Evolutionary conservation across 1,140 invertebrate species (phyloP).

Genomic region (Teleopsis dalmanni): DNA sequence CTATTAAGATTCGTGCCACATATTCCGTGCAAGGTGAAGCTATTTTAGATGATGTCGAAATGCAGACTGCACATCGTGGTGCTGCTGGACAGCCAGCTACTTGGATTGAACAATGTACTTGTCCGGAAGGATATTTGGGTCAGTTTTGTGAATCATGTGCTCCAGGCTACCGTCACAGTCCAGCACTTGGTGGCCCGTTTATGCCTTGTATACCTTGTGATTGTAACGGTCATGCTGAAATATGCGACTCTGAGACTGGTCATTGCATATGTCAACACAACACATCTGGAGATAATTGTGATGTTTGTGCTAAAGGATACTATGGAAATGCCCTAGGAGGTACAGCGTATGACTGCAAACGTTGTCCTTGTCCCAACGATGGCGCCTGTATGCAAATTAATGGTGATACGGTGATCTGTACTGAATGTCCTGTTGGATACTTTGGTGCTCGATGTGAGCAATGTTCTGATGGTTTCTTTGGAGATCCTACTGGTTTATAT

Average conservation of each 20-base stretch:
- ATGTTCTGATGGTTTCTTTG: slow-evolving; percentile 92
- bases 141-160: slow-evolving; percentile 97
- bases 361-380: slow-evolving; percentile 89
- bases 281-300: slow-evolving; percentile 92
- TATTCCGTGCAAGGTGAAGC: slow-evolving; percentile 78
- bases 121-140: slow-evolving; percentile 84
- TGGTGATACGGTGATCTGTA: slow-evolving; percentile 75
- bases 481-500: slow-evolving; percentile 69
- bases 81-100: slow-evolving; percentile 70
- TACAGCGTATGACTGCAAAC: slow-evolving; percentile 80
- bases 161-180: slow-evolving; percentile 84
- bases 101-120: slow-evolving; percentile 93
- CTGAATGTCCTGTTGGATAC: slow-evolving; percentile 89
- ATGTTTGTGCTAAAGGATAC: slow-evolving; percentile 84
- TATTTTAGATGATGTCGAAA: slow-evolving; percentile 77
- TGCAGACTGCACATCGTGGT: slow-evolving; percentile 78
- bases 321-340: slow-evolving; percentile 88
- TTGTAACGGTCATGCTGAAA: slow-evolving; percentile 91
- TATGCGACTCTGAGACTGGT: slow-evolving; percentile 91
- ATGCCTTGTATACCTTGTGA: slow-evolving; percentile 90
- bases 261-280: slow-evolving; percentile 96
- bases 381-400: slow-evolving; percentile 85
- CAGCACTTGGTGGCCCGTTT: slow-evolving; percentile 83
- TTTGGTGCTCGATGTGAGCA: slow-evolving; percentile 84
- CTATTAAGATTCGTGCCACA: slow-evolving; percentile 88